Conservation (phyloP, 2,797 vertebrate genomes). For the Hoplostethus mediterraneus region DNA sequence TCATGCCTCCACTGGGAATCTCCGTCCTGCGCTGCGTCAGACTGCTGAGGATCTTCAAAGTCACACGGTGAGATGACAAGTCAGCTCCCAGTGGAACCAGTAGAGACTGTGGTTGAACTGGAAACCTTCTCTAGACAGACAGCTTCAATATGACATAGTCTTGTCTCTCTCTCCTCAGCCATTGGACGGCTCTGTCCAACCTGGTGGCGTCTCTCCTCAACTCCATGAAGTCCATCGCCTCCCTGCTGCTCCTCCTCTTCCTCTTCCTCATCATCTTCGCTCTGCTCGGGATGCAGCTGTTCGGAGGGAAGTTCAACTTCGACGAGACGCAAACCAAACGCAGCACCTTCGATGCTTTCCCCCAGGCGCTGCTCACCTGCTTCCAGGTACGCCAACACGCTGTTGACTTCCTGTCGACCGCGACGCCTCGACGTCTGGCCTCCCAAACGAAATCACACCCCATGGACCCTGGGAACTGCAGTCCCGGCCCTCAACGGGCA, state of each 20-base stretch:
- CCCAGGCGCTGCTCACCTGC: conserved; percentile 96
- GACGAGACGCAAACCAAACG: conserved; percentile 98
- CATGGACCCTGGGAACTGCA: too few species aligned
- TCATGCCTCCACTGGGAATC: conserved; percentile 97
- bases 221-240: conserved; percentile 99
- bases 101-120: too few species aligned
- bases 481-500: too few species aligned
- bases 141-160: too few species aligned
- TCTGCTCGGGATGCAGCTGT: conserved; percentile 98
- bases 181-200: conserved; percentile 98
- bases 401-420: too few species aligned
- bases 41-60: conserved; percentile 96
- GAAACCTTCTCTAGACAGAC: too few species aligned
- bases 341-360: conserved; percentile 98
- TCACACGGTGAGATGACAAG: conserved; percentile 89
- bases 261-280: conserved; percentile 99
- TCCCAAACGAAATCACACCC: too few species aligned
- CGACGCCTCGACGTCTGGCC: too few species aligned
- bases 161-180: conserved; percentile 78
- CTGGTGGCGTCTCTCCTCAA: conserved; percentile 97
- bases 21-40: conserved; percentile 96
- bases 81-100: too few species aligned
- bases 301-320: conserved; percentile 99
- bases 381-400: conserved; percentile 88
- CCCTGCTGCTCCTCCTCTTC: conserved; percentile 96